Base-by-base conservation (phyloP, 2,113 vertebrate genomes). In the Pipa parva region DNA sequence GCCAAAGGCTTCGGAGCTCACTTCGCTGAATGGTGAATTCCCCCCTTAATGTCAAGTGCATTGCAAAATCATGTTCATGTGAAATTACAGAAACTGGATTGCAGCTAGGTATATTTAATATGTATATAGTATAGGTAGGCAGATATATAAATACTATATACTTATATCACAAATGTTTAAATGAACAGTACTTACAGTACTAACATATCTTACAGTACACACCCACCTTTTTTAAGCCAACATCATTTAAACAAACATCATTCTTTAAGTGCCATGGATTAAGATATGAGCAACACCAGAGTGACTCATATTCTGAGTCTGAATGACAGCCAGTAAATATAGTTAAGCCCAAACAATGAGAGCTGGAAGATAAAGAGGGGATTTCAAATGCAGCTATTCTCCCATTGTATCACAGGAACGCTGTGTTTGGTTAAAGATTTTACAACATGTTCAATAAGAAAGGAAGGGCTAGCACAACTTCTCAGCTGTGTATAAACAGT, bases 261-360 rank as follows among this genome's bases (percentile, higher is more conserved):
- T 61, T 61, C 59, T 61, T 61, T 24, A 49, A 58, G 39, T 33
- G 28, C 54, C 27, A 49, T 37, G 18, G 36, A 22, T 42, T 22
- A 26, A 57, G 63, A 49, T 50, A 49, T 24, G 39, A 57, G 61
- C 55, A 36, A 29, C 31, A n/a, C 52, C 4, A n/a, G 7, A 3
- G 37, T 65, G 63, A 66, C 22, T 57, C 63, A 66, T 12, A 8
- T 26, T 22, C 36, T 18, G 20, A 9, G 36, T 29, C 24, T 49
- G 42, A 66, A 15, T 58, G 63, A 67, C 54, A 67, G 54, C 28
- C 37, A 36, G 63, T 12, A 58, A 49, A 67, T 55, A 58, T n/a
- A 29, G 20, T 27, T 39, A 21, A 65, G 25, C 37, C n/a, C 27
- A 49, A 26, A 26, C 54, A 58, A 6, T 5, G 4, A 42, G n/a